Percentiles rank a stretch among this genome's conserved stretches.
These are phyloP conservation scores for Acipenser transmontanus DNA, from an alignment of 2,797 vertebrate species.

Conservation along the genomic window DNA sequence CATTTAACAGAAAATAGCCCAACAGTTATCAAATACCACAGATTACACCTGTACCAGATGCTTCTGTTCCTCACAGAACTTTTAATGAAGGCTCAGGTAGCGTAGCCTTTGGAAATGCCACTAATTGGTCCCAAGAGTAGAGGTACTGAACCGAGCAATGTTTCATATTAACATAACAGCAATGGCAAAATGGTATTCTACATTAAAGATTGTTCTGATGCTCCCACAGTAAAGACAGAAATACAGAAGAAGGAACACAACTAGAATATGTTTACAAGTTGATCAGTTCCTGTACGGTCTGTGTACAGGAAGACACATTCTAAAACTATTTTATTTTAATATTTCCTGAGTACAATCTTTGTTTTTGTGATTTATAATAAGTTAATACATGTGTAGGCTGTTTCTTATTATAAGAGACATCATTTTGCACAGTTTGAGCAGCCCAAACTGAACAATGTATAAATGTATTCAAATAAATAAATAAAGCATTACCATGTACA, in stretches of 20 bases:
- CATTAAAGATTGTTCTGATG: background rate
- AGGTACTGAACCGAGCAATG: slow-evolving; percentile 38
- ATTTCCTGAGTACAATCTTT: slow-evolving; percentile 2
- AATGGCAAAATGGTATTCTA: slow-evolving; percentile 10
- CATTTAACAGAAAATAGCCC: slow-evolving; percentile 30
- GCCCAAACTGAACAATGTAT: too few relatives aligned
- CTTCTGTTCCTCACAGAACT: background rate
- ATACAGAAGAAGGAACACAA: too few relatives aligned
- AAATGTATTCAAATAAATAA: too few relatives aligned
- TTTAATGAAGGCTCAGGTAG: slow-evolving; percentile 21
- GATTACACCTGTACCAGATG: slow-evolving; percentile 26
- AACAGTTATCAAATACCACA: slow-evolving; percentile 12
- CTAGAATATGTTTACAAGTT: too few relatives aligned
- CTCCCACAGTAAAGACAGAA: too few relatives aligned
- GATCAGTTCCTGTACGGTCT: too few relatives aligned
- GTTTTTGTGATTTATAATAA: too few relatives aligned
- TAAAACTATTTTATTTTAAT: slow-evolving; percentile 39
- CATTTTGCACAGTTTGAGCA: too few relatives aligned
- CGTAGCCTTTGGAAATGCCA: slow-evolving; percentile 29
- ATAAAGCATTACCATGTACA: too few relatives aligned
- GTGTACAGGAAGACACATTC: slow-evolving; percentile 16
- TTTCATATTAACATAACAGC: slow-evolving; percentile 50
- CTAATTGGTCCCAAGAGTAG: slow-evolving; percentile 57
- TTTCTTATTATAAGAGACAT: too few relatives aligned
- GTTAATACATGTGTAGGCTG: too few relatives aligned